These are phyloP conservation scores for Enteromius trimaculatus DNA, from an alignment of 2,797 vertebrate species.

Conservation along the genomic window DNA sequence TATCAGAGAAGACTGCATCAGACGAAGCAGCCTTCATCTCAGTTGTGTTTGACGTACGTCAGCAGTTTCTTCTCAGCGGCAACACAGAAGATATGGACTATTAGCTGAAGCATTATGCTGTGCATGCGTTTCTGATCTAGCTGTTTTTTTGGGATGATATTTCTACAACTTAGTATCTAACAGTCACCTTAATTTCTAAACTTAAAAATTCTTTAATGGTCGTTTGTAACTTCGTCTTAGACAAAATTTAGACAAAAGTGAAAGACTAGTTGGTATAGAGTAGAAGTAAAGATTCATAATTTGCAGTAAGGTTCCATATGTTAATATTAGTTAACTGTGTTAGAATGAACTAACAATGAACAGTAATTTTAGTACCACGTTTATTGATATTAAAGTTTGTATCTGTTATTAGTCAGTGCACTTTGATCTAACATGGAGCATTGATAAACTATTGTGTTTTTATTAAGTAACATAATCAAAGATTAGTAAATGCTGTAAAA, in stretches of 20 bases:
- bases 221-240: background rate
- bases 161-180: background rate
- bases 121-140: background rate
- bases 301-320: background rate
- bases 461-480: too few species aligned
- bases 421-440: too few species aligned
- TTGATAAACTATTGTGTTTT: too few species aligned
- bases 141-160: background rate
- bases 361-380: background rate
- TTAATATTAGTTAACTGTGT: background rate
- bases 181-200: background rate
- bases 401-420: too few species aligned
- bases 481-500: too few species aligned
- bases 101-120: slow-evolving; percentile 34
- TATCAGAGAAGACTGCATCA: slow-evolving; percentile 24
- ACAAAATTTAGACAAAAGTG: background rate
- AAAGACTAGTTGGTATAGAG: background rate
- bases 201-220: background rate
- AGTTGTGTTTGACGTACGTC: background rate
- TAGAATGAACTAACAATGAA: background rate
- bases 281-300: background rate
- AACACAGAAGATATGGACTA: background rate
- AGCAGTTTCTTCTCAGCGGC: slow-evolving; percentile 24
- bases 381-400: too few species aligned
- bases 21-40: slow-evolving; percentile 22